phyloP scores from a whole-genome alignment of 2,113 vertebrate genomes.

The Rhodinocichla rosea region DNA sequence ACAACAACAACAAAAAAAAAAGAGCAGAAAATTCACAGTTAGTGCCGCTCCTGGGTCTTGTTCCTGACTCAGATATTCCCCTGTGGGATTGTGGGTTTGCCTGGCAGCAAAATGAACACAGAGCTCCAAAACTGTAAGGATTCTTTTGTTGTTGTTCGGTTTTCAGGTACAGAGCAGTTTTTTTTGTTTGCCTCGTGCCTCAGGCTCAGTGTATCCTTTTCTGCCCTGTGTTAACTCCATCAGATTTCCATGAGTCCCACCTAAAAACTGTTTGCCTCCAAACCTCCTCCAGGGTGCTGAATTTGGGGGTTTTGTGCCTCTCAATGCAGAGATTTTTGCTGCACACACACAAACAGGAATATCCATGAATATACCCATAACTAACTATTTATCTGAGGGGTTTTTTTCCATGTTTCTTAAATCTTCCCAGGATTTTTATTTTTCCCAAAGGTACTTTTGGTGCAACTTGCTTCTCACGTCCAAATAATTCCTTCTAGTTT shows the following conservation, averaged over 20 bases:
- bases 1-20: background rate
- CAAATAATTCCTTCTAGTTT: background rate
- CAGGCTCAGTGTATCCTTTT: background rate
- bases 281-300: background rate
- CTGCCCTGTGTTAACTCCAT: background rate
- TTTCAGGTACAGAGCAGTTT: no score
- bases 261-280: background rate
- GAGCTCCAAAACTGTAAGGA: background rate
- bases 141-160: background rate
- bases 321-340: fast-evolving
- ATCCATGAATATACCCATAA: background rate
- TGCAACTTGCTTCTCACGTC: background rate
- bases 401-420: background rate
- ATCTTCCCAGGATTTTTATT: background rate
- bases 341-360: fast-evolving
- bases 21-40: background rate
- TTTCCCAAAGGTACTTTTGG: background rate
- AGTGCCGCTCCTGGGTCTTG: background rate
- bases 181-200: background rate
- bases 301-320: background rate
- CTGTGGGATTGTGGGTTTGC: background rate
- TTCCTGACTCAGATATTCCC: background rate
- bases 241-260: background rate
- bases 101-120: background rate
- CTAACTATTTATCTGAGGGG: background rate